These are phyloP conservation scores for Strix aluco DNA, from an alignment of 2,113 vertebrate species.

Conservation along the genomic window DNA sequence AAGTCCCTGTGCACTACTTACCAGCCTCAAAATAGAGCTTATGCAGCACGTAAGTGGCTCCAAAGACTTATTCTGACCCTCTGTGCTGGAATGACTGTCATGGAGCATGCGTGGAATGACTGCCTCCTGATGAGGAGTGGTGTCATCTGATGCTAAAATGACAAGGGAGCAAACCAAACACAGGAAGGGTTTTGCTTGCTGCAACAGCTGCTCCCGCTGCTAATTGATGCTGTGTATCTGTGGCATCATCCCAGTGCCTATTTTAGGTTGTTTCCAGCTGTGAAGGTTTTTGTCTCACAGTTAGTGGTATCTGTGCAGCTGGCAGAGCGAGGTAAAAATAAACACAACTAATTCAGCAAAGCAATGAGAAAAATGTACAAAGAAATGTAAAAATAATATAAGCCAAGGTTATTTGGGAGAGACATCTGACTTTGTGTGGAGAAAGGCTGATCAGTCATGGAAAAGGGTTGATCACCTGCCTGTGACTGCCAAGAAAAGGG, in stretches of 20 bases:
- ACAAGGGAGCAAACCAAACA: conserved; percentile 43
- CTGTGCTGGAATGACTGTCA: neutral
- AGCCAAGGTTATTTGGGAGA: conserved; percentile 42
- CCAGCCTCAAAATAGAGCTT: conserved; percentile 17
- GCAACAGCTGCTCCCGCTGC: conserved; percentile 54
- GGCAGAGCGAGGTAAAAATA: conserved; percentile 56
- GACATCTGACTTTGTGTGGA: neutral
- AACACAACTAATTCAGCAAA: conserved; percentile 50
- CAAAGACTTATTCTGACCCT: conserved; percentile 4
- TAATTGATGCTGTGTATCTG: conserved; percentile 61
- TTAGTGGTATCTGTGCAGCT: conserved; percentile 68
- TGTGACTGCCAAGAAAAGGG: neutral
- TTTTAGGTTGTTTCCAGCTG: conserved; percentile 68
- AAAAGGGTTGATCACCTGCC: neutral
- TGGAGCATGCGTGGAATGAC: neutral
- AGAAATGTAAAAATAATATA: conserved; percentile 35
- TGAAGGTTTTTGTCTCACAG: conserved; percentile 65
- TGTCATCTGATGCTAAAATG: conserved; percentile 52
- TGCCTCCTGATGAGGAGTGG: conserved; percentile 31
- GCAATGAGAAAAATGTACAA: conserved; percentile 18
- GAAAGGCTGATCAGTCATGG: neutral
- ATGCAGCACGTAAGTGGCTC: neutral
- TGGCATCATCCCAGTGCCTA: conserved; percentile 56
- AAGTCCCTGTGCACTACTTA: neutral
- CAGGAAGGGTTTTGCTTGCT: conserved; percentile 59